Percentiles rank a stretch among this genome's conserved stretches.
phyloP scores from a whole-genome alignment of 2,797 vertebrate species.

The Sarcoramphus papa region DNA sequence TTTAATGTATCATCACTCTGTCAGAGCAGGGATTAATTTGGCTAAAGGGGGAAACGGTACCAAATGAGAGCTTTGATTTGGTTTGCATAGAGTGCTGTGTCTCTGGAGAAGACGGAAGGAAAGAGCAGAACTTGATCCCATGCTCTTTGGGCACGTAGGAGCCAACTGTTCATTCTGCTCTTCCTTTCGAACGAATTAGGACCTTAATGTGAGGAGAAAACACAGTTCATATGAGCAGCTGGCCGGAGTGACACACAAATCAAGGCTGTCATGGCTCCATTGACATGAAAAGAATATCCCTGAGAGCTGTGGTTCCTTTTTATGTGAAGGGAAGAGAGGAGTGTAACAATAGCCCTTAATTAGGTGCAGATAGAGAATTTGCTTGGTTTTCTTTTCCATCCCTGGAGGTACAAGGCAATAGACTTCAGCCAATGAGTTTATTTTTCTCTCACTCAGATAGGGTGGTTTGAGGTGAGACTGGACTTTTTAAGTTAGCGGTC shows the following conservation, averaged over 20 bases:
- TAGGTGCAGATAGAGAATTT: not conserved
- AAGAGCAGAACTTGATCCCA: not conserved
- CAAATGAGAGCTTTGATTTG: not conserved
- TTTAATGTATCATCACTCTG: not conserved
- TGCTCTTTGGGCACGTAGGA: not conserved
- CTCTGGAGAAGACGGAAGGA: not conserved
- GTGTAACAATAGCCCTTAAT: not conserved
- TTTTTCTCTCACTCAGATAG: not conserved
- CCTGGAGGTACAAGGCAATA: not conserved
- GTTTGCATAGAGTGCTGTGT: not conserved
- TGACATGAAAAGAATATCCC: not conserved
- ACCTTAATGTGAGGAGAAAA: not conserved
- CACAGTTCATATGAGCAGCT: not conserved
- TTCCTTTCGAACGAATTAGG: not conserved
- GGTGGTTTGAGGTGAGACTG: not conserved
- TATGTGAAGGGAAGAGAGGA: not conserved
- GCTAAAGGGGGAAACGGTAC: not conserved
- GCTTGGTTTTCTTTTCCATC: not conserved
- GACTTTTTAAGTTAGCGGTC: not conserved
- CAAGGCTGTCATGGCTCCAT: not conserved
- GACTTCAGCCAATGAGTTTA: not conserved
- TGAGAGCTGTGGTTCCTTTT: not conserved
- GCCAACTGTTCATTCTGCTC: not conserved
- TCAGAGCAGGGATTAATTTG: not conserved
- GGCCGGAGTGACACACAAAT: not conserved